phyloP scores from a whole-genome alignment of 2,113 vertebrate species.

The Lagenorhynchus albirostris region DNA sequence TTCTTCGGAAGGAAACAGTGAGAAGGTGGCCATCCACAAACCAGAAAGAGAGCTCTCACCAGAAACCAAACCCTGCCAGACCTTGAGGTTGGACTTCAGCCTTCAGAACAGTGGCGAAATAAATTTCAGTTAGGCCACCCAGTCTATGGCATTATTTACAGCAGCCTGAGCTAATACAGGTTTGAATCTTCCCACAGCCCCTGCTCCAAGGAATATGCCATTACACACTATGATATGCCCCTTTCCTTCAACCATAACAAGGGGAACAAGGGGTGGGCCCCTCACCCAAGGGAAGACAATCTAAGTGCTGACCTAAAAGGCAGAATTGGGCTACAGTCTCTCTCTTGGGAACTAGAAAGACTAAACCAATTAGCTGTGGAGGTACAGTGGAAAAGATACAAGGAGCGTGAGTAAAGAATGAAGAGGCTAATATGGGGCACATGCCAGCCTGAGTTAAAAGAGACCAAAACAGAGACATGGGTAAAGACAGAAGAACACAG shows the following conservation, averaged over 20 bases:
- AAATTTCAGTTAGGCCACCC: background rate
- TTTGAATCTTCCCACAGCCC: background rate
- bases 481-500: background rate
- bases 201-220: background rate
- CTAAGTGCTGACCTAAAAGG: background rate
- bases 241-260: background rate
- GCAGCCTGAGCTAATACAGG: background rate
- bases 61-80: background rate
- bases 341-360: background rate
- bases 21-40: background rate
- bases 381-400: background rate
- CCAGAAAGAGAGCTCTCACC: background rate
- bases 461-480: background rate
- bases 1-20: background rate
- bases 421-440: background rate
- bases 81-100: background rate
- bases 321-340: background rate
- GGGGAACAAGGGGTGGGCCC: background rate
- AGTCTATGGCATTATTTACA: background rate
- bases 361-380: background rate
- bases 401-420: background rate
- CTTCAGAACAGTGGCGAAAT: background rate
- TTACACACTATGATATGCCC: background rate
- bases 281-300: background rate
- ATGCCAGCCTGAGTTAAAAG: background rate